Percentiles rank a stretch among this genome's conserved stretches.
Conservation (phyloP, 2,888 invertebrate species). For the Polylopha cassiicola region DNA sequence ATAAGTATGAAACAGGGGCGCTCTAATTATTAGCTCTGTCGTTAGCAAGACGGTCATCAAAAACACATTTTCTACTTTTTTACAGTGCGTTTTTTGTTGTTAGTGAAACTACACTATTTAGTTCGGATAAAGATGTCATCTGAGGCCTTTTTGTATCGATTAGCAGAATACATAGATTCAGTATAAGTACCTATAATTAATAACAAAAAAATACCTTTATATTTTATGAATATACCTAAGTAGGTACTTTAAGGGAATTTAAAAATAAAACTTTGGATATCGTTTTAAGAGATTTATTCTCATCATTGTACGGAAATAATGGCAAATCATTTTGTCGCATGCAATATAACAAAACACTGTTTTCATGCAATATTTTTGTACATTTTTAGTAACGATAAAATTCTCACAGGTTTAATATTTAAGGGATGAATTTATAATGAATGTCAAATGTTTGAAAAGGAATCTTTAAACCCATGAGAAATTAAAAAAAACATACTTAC, state of each 20-base stretch:
- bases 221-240: too few species aligned
- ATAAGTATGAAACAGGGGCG: slow-evolving; percentile 4
- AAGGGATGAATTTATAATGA: too few species aligned
- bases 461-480: too few species aligned
- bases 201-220: too few species aligned
- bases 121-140: background rate
- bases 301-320: slow-evolving; percentile 33
- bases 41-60: slow-evolving; percentile 31
- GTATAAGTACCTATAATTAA: too few species aligned
- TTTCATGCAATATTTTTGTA: slow-evolving; percentile 66
- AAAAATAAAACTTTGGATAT: background rate
- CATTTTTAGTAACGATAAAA: too few species aligned
- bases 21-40: slow-evolving; percentile 26
- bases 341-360: slow-evolving; percentile 65
- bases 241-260: background rate
- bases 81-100: slow-evolving; percentile 5
- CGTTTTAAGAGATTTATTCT: slow-evolving; percentile 15
- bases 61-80: slow-evolving; percentile 34
- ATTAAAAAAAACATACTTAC: too few species aligned
- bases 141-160: too few species aligned
- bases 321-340: slow-evolving; percentile 54
- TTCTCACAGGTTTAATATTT: too few species aligned
- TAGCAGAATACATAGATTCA: too few species aligned
- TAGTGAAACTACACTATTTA: slow-evolving; percentile 1
- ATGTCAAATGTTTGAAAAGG: too few species aligned